phyloP scores from a whole-genome alignment of 2,797 vertebrate species.

The Sebastes iracundus region DNA sequence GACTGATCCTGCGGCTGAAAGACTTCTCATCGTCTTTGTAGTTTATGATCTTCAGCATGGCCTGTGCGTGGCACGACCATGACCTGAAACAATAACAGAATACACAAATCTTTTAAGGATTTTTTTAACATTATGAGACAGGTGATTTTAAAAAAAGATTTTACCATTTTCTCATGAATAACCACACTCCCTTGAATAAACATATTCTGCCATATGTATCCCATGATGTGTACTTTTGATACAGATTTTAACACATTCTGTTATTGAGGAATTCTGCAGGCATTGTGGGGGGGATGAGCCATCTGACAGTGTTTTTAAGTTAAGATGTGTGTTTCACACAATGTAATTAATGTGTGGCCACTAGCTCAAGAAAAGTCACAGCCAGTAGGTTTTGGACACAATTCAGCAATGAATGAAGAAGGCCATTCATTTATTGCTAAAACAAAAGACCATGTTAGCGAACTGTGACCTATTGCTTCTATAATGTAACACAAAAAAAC shows the following conservation, averaged over 20 bases:
- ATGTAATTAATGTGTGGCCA: not conserved
- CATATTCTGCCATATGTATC: not conserved
- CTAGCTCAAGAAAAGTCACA: not conserved
- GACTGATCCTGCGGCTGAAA: constrained; percentile 98
- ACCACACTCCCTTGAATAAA: not conserved
- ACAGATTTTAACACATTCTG: not conserved
- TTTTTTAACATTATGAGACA: not conserved
- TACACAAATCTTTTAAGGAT: not conserved
- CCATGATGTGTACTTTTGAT: not conserved
- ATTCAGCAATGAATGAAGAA: not conserved
- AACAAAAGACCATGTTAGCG: not conserved
- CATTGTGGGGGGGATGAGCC: not conserved
- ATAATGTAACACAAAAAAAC: not conserved
- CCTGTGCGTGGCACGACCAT: constrained; percentile 99
- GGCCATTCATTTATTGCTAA: not conserved
- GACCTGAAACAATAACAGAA: constrained; percentile 83
- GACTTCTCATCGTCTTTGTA: constrained; percentile 99
- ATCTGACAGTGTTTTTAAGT: too few species aligned
- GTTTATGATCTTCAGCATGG: constrained; percentile 99
- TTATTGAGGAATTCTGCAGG: not conserved
- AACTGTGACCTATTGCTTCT: not conserved
- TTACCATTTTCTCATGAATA: too few species aligned
- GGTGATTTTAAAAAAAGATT: not conserved
- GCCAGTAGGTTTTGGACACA: not conserved
- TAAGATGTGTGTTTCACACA: not conserved